phyloP scores from a whole-genome alignment of 2,888 invertebrate genomes.

The Creontiades dilutus region DNA sequence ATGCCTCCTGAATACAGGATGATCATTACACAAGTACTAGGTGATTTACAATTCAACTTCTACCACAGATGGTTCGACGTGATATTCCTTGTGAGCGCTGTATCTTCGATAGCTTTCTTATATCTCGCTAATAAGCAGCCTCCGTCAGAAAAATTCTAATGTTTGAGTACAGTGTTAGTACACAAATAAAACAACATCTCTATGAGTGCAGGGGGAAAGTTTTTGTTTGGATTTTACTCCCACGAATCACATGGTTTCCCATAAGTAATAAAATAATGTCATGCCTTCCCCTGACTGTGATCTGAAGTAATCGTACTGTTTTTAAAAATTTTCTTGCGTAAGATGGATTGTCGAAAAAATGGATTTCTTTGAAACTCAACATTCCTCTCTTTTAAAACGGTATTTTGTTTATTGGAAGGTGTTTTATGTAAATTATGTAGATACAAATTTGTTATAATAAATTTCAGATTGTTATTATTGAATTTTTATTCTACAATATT shows the following conservation, averaged over 20 bases:
- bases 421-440: no score
- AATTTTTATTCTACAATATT: no score
- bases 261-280: neutral
- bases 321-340: neutral
- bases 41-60: slow-evolving; percentile 98
- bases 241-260: neutral
- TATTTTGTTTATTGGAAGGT: no score
- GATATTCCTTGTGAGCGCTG: slow-evolving; percentile 97
- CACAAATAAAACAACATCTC: no score
- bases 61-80: slow-evolving; percentile 99
- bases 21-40: slow-evolving; percentile 94
- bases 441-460: no score
- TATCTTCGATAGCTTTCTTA: slow-evolving; percentile 96
- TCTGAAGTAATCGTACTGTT: neutral
- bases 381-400: neutral
- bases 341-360: neutral
- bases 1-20: slow-evolving; percentile 98
- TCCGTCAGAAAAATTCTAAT: slow-evolving; percentile 77
- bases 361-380: neutral
- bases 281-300: neutral
- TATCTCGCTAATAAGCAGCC: slow-evolving; percentile 96
- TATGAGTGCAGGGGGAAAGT: neutral
- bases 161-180: no score
- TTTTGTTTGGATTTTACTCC: neutral
- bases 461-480: no score